These are phyloP conservation scores for Kryptolebias ocellatus DNA, from an alignment of 2,797 vertebrate species.

Conservation along the genomic window DNA sequence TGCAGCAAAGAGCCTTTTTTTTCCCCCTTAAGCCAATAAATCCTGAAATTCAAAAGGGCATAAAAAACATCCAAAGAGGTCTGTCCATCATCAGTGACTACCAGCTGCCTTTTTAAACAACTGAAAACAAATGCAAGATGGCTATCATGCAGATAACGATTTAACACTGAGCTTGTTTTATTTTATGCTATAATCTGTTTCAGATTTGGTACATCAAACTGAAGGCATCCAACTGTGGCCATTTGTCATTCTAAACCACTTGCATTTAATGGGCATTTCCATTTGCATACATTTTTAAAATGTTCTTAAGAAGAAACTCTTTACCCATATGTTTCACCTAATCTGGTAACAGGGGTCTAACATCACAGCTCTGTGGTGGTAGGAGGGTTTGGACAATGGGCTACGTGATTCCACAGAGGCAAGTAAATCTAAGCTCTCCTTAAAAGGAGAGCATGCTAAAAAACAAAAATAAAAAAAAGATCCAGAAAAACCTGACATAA, in stretches of 20 bases:
- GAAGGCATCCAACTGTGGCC: neutral
- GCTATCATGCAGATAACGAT: neutral
- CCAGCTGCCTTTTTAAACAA: conserved; percentile 26
- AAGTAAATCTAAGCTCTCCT: conserved; percentile 35
- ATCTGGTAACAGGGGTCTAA: conserved; percentile 21
- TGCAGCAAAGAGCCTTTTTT: conserved; percentile 34
- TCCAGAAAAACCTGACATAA: conserved; percentile 39
- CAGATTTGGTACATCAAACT: conserved; percentile 3
- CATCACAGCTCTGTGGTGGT: conserved; percentile 21
- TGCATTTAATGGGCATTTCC: neutral
- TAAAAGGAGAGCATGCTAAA: too few species aligned
- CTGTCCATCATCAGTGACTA: conserved; percentile 21
- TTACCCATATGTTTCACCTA: conserved; percentile 21
- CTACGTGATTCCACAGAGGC: conserved; percentile 41
- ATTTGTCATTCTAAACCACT: neutral
- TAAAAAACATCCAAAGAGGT: neutral
- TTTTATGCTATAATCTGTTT: conserved; percentile 7
- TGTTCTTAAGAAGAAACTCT: conserved; percentile 1
- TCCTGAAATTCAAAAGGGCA: neutral
- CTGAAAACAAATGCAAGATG: conserved; percentile 24
- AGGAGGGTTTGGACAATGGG: conserved; percentile 12
- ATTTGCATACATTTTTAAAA: too few species aligned
- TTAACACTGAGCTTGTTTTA: neutral
- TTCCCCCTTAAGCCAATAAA: conserved; percentile 26
- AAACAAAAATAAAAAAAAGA: conserved; percentile 30